Conservation (phyloP, 2,113 vertebrate genomes). For the Lasiurus cinereus region DNA sequence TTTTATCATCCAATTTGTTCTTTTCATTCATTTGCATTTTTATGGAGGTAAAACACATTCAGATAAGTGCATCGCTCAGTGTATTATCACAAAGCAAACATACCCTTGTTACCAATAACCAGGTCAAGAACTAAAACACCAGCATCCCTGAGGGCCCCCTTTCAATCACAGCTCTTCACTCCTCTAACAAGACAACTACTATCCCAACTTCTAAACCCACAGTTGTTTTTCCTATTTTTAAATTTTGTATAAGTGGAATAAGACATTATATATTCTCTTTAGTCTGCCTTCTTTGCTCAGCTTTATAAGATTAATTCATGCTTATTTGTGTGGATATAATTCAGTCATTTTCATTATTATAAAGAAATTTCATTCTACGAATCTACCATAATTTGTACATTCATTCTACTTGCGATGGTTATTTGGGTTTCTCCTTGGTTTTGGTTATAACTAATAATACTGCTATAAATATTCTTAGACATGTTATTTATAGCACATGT, state of each 20-base stretch:
- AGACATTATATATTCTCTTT: not conserved
- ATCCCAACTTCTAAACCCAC: not conserved
- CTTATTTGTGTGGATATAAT: not conserved
- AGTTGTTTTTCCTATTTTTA: not conserved
- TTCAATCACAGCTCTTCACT: not conserved
- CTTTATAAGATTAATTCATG: not conserved
- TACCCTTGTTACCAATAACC: not conserved
- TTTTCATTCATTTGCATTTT: slow-evolving; percentile 47
- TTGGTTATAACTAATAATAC: not conserved
- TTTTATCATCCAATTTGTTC: slow-evolving; percentile 54
- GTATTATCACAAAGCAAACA: not conserved
- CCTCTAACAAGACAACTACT: not conserved
- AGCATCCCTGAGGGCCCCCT: not conserved
- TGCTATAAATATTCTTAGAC: not conserved
- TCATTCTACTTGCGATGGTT: not conserved
- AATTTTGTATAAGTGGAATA: not conserved
- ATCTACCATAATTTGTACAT: not conserved
- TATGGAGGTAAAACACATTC: slow-evolving; percentile 29
- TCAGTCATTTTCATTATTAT: slow-evolving; percentile 24
- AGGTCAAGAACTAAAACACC: not conserved
- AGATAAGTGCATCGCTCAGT: not conserved
- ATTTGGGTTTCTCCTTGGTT: not conserved
- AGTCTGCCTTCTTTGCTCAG: not conserved
- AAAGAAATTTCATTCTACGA: not conserved
- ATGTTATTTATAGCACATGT: not conserved